phyloP scores from a whole-genome alignment of 2,113 vertebrate species.

The Sorex fumeus region DNA sequence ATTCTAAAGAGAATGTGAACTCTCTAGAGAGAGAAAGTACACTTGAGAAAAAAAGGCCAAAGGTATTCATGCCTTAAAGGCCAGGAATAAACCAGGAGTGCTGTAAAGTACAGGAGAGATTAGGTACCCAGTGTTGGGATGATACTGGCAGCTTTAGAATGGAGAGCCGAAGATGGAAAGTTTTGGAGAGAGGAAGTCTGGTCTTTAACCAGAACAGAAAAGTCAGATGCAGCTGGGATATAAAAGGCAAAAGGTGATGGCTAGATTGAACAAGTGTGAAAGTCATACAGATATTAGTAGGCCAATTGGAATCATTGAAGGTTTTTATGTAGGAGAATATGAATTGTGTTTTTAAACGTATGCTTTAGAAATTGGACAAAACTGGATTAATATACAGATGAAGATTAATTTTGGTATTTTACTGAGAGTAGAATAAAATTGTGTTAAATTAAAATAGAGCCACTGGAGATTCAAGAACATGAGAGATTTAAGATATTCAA shows the following conservation, averaged over 20 bases:
- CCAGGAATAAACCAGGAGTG: too few species aligned
- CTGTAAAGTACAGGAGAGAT: too few species aligned
- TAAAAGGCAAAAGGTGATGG: background rate
- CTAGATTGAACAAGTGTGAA: background rate
- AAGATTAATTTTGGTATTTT: background rate
- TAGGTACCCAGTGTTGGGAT: too few species aligned
- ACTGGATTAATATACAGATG: background rate
- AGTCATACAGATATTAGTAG: background rate
- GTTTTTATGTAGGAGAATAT: background rate
- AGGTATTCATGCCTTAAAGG: too few species aligned
- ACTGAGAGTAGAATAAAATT: background rate
- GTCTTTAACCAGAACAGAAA: background rate
- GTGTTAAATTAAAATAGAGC: background rate
- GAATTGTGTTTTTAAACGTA: background rate
- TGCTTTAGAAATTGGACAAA: background rate
- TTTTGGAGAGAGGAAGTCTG: background rate
- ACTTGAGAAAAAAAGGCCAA: too few species aligned
- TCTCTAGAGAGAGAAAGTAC: too few species aligned
- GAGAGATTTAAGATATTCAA: background rate
- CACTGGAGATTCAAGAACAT: background rate
- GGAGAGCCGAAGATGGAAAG: background rate
- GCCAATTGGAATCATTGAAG: background rate
- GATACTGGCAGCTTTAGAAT: too few species aligned
- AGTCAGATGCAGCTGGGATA: background rate
- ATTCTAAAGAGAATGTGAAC: too few species aligned